Base-by-base conservation (phyloP, 2,888 invertebrate species). In the Pachliopta kotzebuea region DNA sequence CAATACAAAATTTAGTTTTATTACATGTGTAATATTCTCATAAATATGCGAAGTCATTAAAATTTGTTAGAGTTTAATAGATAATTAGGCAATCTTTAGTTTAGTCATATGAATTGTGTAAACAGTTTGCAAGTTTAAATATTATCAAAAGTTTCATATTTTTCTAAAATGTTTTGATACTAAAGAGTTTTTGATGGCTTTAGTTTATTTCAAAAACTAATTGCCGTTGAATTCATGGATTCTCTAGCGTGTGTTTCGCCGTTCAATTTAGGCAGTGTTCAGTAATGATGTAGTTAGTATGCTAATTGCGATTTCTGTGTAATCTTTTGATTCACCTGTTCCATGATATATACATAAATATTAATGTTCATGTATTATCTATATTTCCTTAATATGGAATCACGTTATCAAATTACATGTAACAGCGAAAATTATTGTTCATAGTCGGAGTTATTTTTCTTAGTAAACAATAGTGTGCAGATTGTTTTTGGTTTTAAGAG, bases 201-300 rank as follows among this genome's bases (percentile, higher is more conserved):
- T 65, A 26, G 62, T 63, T 62, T 57, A 58, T 49, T 62, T 60
- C 31, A 63, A 61, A 62, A 60, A 60, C 20, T 60, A 63, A 63
- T 63, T 9, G 29, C 42, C 54, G 58, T 49, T 53, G 66, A 66
- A 66, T 68, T 66, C 66, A 59, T 65, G 52, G 66, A 69, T 71
- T 69, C 71, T 67, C 69, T 75, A 74, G 77, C 78, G 75, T 77
- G 78, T 63, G 62, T 64, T 71, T 65, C 66, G 71, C 71, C 72
- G 72, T 71, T 75, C 73, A 71, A 67, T 71, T 66, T 66, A 66
- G 67, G 68, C 74, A 74, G 72, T 71, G 73, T 74, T 76, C 71
- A 69, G 73, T 73, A 75, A 75, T 74, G 70, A 72, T 69, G 75
- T 74, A 72, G 71, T 73, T 65, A 60, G 76, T 69, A 69, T 69